Base-by-base conservation (phyloP, 2,888 invertebrate genomes). In the Clostera curtula region DNA sequence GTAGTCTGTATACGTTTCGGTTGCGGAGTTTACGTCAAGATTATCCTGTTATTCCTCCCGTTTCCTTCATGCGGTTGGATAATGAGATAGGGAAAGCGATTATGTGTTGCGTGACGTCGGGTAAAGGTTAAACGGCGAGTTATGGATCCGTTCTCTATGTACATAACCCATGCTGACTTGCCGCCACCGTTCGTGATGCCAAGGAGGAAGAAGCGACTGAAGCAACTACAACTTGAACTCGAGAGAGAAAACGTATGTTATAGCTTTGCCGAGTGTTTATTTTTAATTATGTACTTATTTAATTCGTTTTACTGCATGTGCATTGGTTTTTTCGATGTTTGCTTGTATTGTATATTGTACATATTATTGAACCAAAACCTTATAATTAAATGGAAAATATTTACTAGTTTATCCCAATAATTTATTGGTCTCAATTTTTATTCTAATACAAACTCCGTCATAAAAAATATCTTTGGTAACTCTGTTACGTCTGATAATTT, bases 101-200 rank as follows among this genome's bases (percentile, higher is more conserved):
- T 30, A 50, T 57, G 56, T 49, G 46, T 40, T 39, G 29, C 29
- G 34, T 42, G 49, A 36, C 44, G 32, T 42, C 43, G 45, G n/a
- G n/a, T n/a, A 51, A 41, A 40, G 38, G 38, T 34, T 36, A 34
- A 41, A 33, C 27, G 33, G 29, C 34, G 25, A 43, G 37, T 51
- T 34, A 71, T 79, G 77, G 80, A 83, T 64, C 79, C 75, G 42
- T 82, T 79, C 49, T 64, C 74, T 38, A 66, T 82, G 77, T 83
- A 83, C 35, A 82, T 82, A 45, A 73, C 71, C 28, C 69, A 67
- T 36, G 61, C 70, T 18, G 82, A 82, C 34, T 41, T 82, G 36
- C 64, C 79, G 29, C 82, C 83, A 26, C 82, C 82, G 15, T 53
- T 76, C 24, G 63, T 80, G 23, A 64, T 82, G 17, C 82, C 83